These are phyloP conservation scores for Sepioteuthis lessoniana DNA, from an alignment of 2,888 invertebrate species.

Conservation along the genomic window DNA sequence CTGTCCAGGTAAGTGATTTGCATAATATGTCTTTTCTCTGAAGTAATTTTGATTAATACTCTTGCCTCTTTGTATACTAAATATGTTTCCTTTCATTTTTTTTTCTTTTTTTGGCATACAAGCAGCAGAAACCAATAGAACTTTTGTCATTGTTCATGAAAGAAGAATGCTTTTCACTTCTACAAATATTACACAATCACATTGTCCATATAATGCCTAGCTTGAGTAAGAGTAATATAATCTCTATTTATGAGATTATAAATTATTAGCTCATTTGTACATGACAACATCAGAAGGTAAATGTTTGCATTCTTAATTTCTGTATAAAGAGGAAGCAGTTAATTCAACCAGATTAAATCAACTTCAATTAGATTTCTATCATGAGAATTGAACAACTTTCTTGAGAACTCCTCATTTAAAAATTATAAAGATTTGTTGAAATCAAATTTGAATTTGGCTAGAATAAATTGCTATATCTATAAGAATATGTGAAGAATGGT, in stretches of 20 bases:
- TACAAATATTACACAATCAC: background rate
- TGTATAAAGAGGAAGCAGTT: background rate
- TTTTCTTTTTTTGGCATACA: no score
- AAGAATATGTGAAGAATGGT: background rate
- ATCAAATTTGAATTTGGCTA: background rate
- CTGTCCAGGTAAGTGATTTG: constrained; percentile 68
- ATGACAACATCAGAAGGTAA: background rate
- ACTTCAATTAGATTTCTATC: background rate
- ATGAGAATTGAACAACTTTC: background rate
- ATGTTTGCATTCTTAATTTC: background rate
- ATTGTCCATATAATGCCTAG: background rate
- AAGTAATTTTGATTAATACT: background rate
- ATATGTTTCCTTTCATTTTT: background rate
- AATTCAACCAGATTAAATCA: background rate
- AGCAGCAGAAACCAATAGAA: background rate
- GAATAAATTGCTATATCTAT: background rate
- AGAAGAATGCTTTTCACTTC: background rate
- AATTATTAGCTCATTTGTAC: background rate
- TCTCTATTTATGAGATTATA: background rate
- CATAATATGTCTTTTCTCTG: background rate
- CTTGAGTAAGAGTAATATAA: background rate
- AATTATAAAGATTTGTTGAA: background rate
- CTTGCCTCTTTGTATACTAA: background rate
- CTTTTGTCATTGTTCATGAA: background rate
- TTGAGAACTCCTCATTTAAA: background rate